A percentile compares a stretch with the other conserved stretches of the same genome.
These are phyloP conservation scores for Hyppa rectilinea DNA, from an alignment of 2,888 invertebrate species.

Conservation along the genomic window DNA sequence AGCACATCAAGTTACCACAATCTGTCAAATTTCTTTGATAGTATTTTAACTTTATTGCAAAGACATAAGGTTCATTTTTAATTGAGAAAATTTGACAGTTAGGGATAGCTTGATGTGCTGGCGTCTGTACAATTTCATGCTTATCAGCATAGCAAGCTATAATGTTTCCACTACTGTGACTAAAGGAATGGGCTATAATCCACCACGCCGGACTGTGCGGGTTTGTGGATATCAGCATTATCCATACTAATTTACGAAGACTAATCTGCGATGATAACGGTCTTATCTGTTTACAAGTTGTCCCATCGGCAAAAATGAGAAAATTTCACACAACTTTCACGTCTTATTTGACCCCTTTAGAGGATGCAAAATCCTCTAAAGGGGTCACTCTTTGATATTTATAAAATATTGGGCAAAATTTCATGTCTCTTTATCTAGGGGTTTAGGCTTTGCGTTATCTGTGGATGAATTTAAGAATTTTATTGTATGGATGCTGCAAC, in stretches of 20 bases:
- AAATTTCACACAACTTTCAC: too few relatives aligned
- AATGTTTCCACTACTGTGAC: too few relatives aligned
- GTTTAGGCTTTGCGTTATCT: neutral
- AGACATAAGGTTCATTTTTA: too few relatives aligned
- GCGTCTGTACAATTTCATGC: neutral
- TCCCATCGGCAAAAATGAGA: too few relatives aligned
- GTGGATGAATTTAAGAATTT: neutral
- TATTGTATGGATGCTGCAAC: neutral
- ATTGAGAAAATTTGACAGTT: too few relatives aligned
- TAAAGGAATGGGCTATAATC: too few relatives aligned
- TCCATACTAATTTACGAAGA: neutral
- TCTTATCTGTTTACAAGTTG: neutral
- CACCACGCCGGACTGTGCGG: too few relatives aligned
- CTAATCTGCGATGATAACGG: neutral
- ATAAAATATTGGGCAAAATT: neutral
- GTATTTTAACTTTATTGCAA: too few relatives aligned
- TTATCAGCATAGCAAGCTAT: slow-evolving; percentile 19
- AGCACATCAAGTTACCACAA: too few relatives aligned
- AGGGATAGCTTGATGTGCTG: too few relatives aligned
- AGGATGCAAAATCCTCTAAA: neutral
- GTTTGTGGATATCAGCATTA: slow-evolving; percentile 22
- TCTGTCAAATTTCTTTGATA: too few relatives aligned
- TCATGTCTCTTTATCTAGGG: neutral
- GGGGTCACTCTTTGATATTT: neutral
- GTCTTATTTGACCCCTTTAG: neutral